A percentile compares a stretch with the other conserved stretches of the same genome.
These are phyloP conservation scores for Drosophila takahashii DNA, from an alignment of 1,140 invertebrate genomes.

Conservation along the genomic window DNA sequence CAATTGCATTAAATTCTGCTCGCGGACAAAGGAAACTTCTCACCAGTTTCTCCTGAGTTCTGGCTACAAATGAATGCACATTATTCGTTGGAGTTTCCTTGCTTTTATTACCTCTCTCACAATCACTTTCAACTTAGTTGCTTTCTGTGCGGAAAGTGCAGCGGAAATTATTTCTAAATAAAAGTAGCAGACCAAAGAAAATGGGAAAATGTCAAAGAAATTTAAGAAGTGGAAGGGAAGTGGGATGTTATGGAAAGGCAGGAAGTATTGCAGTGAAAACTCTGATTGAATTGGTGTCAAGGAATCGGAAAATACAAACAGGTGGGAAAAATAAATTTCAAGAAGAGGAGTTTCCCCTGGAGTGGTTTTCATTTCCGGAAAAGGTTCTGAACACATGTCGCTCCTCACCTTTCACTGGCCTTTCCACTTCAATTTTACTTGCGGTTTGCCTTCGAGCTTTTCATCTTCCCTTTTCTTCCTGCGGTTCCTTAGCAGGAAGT, in stretches of 20 bases:
- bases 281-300: constrained; percentile 41
- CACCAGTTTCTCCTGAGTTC: not conserved
- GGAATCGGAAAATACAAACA: constrained; percentile 17
- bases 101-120: not conserved
- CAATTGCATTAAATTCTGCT: constrained; percentile 31
- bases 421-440: constrained; percentile 41
- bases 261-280: constrained; percentile 14
- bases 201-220: constrained; percentile 44
- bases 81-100: constrained; percentile 16
- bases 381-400: constrained; percentile 30
- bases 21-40: constrained; percentile 36
- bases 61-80: constrained; percentile 27
- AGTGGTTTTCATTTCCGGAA: constrained; percentile 31
- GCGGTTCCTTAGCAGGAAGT: constrained; percentile 9
- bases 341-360: not conserved
- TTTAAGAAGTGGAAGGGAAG: constrained; percentile 1
- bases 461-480: constrained; percentile 1
- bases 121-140: not conserved
- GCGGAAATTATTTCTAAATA: constrained; percentile 53
- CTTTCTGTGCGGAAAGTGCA: constrained; percentile 24
- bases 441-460: constrained; percentile 17
- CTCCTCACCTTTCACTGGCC: constrained; percentile 24
- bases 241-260: not conserved
- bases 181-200: constrained; percentile 26
- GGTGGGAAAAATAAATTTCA: not conserved